Conservation (phyloP, 2,888 invertebrate species). For the Phasia obesa region DNA sequence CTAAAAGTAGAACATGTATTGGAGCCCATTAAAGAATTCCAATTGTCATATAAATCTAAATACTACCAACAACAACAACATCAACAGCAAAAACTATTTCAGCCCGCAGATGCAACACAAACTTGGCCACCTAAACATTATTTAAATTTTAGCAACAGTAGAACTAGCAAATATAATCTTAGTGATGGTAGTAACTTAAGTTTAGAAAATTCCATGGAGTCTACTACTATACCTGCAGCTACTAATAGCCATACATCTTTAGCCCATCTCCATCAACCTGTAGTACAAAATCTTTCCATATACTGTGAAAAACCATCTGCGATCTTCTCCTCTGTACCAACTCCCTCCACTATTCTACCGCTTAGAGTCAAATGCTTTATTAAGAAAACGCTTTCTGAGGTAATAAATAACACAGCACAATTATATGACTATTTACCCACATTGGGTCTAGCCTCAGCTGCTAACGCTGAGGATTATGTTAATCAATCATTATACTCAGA, state of each 20-base stretch:
- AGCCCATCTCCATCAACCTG: slow-evolving; percentile 11
- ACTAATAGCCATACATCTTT: neutral
- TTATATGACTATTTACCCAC: slow-evolving; percentile 53
- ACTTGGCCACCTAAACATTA: slow-evolving; percentile 25
- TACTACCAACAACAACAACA: slow-evolving; percentile 69
- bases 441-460: slow-evolving; percentile 56
- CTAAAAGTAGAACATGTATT: slow-evolving; percentile 75
- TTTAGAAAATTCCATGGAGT: slow-evolving; percentile 37
- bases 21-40: slow-evolving; percentile 79
- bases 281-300: slow-evolving; percentile 56
- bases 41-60: slow-evolving; percentile 75
- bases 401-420: slow-evolving; percentile 14
- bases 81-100: neutral
- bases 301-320: slow-evolving; percentile 43
- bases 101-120: neutral
- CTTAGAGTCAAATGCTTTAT: slow-evolving; percentile 60
- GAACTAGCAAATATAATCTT: slow-evolving; percentile 50
- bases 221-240: slow-evolving; percentile 16
- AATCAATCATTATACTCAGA: slow-evolving; percentile 45
- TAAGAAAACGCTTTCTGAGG: slow-evolving; percentile 12
- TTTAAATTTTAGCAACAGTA: slow-evolving; percentile 19
- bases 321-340: slow-evolving; percentile 29
- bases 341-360: slow-evolving; percentile 18
- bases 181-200: slow-evolving; percentile 74
- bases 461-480: slow-evolving; percentile 37